These are phyloP conservation scores for Hippopotamyrus pictus DNA, from an alignment of 2,797 vertebrate genomes.

Conservation along the genomic window DNA sequence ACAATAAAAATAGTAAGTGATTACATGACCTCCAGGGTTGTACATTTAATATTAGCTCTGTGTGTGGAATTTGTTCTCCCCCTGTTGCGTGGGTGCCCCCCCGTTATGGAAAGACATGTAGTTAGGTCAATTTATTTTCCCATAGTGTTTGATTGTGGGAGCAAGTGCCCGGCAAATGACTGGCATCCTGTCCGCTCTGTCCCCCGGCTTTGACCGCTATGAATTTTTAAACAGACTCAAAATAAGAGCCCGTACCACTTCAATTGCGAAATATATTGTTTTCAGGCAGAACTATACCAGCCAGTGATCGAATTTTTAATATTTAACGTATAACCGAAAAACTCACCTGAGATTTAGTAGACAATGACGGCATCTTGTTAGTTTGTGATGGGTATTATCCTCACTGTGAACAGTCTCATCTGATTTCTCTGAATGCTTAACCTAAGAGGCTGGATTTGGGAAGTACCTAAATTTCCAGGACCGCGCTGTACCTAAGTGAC, in stretches of 20 bases:
- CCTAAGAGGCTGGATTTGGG: neutral
- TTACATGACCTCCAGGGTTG: neutral
- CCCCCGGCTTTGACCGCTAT: neutral
- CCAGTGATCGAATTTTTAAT: neutral
- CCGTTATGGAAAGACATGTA: neutral
- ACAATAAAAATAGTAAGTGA: neutral
- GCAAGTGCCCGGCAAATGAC: neutral
- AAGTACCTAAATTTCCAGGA: neutral
- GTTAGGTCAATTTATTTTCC: neutral
- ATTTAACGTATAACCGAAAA: neutral
- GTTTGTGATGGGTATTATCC: neutral
- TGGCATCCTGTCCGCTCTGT: neutral
- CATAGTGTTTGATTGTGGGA: neutral
- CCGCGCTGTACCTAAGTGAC: neutral
- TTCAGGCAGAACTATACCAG: neutral
- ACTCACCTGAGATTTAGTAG: slow-evolving; percentile 1
- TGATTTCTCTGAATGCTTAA: neutral
- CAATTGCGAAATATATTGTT: neutral
- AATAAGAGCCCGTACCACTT: neutral
- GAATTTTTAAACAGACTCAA: neutral
- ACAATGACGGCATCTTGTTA: neutral
- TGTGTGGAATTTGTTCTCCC: neutral
- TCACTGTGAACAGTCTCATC: neutral
- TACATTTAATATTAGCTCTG: neutral
- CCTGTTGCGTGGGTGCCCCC: neutral